A percentile compares a stretch with the other conserved stretches of the same genome.
Evolutionary conservation across 2,113 vertebrate species (phyloP).

Genomic region (Meriones unguiculatus): DNA sequence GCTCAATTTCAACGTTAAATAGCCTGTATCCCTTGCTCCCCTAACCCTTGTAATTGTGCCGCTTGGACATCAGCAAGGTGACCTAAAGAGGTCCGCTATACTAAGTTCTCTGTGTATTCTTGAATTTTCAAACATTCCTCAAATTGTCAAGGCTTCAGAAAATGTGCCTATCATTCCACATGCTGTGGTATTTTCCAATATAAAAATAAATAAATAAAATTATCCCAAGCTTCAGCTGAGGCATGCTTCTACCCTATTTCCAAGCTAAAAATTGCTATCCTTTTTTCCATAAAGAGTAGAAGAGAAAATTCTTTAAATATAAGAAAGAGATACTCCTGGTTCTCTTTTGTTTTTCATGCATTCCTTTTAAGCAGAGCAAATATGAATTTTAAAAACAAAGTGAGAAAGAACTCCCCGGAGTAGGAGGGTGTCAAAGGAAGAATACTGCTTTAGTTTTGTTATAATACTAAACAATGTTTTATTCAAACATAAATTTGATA

Average conservation of each 20-base stretch:
- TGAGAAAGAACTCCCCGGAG: background rate
- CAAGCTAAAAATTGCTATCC: background rate
- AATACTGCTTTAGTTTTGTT: background rate
- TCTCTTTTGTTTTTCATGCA: background rate
- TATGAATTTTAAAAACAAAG: background rate
- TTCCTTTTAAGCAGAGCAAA: background rate
- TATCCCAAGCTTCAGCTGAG: background rate
- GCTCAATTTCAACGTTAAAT: background rate
- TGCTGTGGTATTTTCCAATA: constrained; percentile 47
- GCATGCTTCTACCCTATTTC: background rate
- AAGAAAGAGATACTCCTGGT: background rate
- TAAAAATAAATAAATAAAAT: background rate
- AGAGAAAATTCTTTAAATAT: background rate
- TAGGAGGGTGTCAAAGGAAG: background rate
- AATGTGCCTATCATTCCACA: constrained; percentile 45
- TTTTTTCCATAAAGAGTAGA: background rate
- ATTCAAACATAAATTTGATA: background rate
- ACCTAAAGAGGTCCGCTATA: background rate
- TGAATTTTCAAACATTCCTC: background rate
- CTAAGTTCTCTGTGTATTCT: background rate
- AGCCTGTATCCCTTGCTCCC: background rate
- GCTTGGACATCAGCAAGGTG: background rate
- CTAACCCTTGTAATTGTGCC: no score
- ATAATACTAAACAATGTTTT: background rate
- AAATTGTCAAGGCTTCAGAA: background rate